Evolutionary conservation across 2,797 vertebrate species (phyloP), one percentile per base, ranked within the genome.

Genomic region (Fistularia tabacaria): DNA sequence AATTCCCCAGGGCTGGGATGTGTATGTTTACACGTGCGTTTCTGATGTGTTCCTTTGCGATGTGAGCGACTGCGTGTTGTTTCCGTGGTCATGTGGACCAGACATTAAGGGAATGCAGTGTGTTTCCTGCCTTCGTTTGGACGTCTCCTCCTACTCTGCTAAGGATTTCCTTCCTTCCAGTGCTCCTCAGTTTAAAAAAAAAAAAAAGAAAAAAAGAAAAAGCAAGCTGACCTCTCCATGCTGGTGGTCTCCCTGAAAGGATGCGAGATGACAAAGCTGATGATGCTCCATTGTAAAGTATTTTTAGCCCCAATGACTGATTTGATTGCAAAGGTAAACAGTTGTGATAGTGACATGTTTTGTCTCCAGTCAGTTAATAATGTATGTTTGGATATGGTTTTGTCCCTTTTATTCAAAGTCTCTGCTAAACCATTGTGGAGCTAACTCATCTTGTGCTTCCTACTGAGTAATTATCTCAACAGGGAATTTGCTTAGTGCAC

Each of bases 121-220:
- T 45, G 78, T 78, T 92, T 92, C 88, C 90, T 90, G 84, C 73
- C 83, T 76, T 76, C 62, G 64, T 78, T 77, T 76, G 66, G 61
- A 69, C 57, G 64, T 69, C 74, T 66, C 60, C 71, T 74, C 60
- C 64, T 71, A 72, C 69, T 63, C 69, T 73, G 57, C 57, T 25
- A 25, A 25, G 64, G 61, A 54, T 70, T 90, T 91, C 90, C 90
- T 91, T 89, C 84, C 88, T 64, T 51, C 62, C 51, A 65, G 58
- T 49, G 11, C 57, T 76, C 50, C 59, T 67, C 54, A 45, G 68
- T 86, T 8, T n/a, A n/a, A n/a, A 10, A 76, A 88, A 89, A 87
- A 73, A 82, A 87, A 25, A 25, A 25, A 25, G 25, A 25, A 25
- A 25, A 25, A 25, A 25, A 25, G 25, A 25, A 25, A 82, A 76